phyloP scores from a whole-genome alignment of 1,140 invertebrate species.

The Platyscapa corneri region DNA sequence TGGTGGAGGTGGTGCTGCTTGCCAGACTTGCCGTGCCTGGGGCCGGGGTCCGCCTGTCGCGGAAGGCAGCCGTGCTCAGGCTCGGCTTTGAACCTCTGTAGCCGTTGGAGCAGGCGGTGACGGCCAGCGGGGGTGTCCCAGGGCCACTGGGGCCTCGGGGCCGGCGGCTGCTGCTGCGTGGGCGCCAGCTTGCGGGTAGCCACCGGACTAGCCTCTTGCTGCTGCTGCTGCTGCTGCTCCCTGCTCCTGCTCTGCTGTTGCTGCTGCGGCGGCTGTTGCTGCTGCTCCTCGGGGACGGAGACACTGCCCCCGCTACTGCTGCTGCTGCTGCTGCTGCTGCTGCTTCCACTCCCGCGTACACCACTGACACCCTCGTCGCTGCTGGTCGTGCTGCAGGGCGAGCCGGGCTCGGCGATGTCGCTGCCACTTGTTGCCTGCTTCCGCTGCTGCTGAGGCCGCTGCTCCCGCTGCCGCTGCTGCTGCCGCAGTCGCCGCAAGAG shows the following conservation, averaged over 20 bases:
- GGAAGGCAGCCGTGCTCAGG: constrained; percentile 66
- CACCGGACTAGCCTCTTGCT: constrained; percentile 64
- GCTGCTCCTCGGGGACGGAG: constrained; percentile 47
- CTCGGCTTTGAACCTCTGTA: constrained; percentile 71
- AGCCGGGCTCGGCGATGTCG: constrained; percentile 87
- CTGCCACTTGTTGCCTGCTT: constrained; percentile 80
- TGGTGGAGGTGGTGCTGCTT: constrained; percentile 57
- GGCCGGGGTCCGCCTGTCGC: constrained; percentile 63
- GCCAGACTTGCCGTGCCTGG: constrained; percentile 57
- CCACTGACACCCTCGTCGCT: constrained; percentile 70
- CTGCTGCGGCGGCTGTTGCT: constrained; percentile 59
- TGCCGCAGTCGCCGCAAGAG: constrained; percentile 79
- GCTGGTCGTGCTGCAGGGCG: constrained; percentile 82
- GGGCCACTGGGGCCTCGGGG: constrained; percentile 70
- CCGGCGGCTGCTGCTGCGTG: constrained; percentile 55
- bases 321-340: constrained; percentile 76
- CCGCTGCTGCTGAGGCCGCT: constrained; percentile 79
- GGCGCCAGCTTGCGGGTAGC: constrained; percentile 69
- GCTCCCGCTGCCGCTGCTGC: constrained; percentile 81
- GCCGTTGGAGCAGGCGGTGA: constrained; percentile 66
- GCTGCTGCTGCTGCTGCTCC: background rate
- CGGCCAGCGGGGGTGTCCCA: constrained; percentile 71
- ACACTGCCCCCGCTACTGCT: constrained; percentile 66
- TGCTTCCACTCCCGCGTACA: constrained; percentile 67
- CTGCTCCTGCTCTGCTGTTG: constrained; percentile 4